Conservation (phyloP, 2,797 vertebrate genomes). For the Liasis olivaceus region DNA sequence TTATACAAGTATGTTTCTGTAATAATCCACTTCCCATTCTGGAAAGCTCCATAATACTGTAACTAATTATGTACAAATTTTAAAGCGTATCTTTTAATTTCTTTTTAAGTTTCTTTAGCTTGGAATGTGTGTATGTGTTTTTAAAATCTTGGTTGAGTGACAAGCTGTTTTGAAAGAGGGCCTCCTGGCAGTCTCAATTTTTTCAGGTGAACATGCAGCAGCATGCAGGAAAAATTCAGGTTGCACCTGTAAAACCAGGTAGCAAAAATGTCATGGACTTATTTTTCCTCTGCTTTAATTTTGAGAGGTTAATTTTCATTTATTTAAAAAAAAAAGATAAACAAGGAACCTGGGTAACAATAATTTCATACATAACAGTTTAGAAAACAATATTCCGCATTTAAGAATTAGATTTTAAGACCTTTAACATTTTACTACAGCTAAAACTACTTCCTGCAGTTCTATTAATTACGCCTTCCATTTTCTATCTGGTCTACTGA, state of each 20-base stretch:
- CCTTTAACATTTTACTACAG: not conserved
- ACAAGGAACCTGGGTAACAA: not conserved
- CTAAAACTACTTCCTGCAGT: not conserved
- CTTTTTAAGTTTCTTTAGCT: not conserved
- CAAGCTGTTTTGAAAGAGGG: not conserved
- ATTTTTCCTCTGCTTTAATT: not conserved
- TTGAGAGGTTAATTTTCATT: not conserved
- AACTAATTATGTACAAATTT: conserved; percentile 10
- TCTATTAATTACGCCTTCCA: not conserved
- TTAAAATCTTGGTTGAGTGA: not conserved
- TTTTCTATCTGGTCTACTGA: not conserved
- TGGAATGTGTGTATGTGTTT: not conserved
- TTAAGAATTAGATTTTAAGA: not conserved
- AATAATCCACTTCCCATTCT: not conserved
- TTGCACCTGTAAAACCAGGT: not conserved
- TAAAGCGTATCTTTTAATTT: not conserved
- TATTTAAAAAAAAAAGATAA: no score
- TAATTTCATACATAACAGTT: not conserved
- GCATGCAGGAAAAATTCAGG: not conserved
- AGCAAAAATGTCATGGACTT: not conserved
- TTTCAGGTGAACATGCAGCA: not conserved
- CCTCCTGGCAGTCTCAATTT: not conserved
- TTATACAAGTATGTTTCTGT: not conserved
- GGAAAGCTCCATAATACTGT: not conserved
- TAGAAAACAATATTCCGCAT: not conserved